Conservation (phyloP, 2,888 invertebrate species). For the Chrysina gloriosa region DNA sequence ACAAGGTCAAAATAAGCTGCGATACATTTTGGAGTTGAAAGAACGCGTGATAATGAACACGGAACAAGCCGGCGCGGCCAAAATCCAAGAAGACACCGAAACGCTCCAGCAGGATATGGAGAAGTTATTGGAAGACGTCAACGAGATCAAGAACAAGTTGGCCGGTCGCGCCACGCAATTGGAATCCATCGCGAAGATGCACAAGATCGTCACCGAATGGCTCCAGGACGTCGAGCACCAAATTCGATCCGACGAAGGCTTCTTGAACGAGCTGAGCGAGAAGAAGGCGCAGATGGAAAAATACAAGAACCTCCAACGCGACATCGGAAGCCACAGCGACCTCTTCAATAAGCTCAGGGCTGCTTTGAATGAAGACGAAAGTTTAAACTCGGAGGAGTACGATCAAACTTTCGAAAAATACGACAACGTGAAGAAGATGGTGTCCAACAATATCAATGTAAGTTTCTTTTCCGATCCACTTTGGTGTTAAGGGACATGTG, state of each 20-base stretch:
- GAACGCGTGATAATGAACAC: slow-evolving; percentile 95
- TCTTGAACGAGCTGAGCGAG: slow-evolving; percentile 88
- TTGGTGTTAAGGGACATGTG: too few relatives aligned
- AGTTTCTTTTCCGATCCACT: not conserved
- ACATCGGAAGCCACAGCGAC: slow-evolving; percentile 83
- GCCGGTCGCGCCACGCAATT: slow-evolving; percentile 81
- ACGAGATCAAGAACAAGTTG: slow-evolving; percentile 81
- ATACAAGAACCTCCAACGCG: slow-evolving; percentile 83
- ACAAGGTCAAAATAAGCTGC: slow-evolving; percentile 88
- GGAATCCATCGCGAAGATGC: slow-evolving; percentile 88
- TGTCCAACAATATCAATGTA: slow-evolving; percentile 71
- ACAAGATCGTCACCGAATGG: slow-evolving; percentile 87
- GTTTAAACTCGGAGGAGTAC: slow-evolving; percentile 71
- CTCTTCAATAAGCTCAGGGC: slow-evolving; percentile 81
- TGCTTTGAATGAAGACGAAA: slow-evolving; percentile 77
- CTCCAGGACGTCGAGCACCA: slow-evolving; percentile 89
- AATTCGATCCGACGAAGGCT: slow-evolving; percentile 78
- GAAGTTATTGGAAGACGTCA: slow-evolving; percentile 83
- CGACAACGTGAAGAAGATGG: slow-evolving; percentile 74
- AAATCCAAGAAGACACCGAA: slow-evolving; percentile 93
- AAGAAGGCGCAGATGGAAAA: slow-evolving; percentile 91
- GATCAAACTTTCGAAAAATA: slow-evolving; percentile 78
- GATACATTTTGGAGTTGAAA: slow-evolving; percentile 89
- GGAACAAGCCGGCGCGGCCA: slow-evolving; percentile 86
- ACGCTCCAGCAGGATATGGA: slow-evolving; percentile 91